Base-by-base conservation (phyloP, 2,113 vertebrate species). In the Microcebus jonahi region DNA sequence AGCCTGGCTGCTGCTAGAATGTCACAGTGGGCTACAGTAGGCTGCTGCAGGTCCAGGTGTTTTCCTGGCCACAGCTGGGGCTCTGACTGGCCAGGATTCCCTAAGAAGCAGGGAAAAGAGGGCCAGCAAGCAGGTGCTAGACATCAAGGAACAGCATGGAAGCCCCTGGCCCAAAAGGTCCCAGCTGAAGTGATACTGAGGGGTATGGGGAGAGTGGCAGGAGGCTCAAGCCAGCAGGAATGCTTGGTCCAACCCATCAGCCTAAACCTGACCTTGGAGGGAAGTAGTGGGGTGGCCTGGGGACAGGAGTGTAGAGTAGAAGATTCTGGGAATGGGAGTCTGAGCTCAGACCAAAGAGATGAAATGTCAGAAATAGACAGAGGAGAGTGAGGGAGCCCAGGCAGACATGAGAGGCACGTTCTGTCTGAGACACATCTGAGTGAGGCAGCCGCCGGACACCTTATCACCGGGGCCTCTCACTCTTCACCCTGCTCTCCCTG, bases 401-500 rank as follows among this genome's bases (percentile, higher is more conserved):
- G 82, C 81, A 76, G 71, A 82, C 29, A 59, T 85, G 88, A 90
- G 63, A 88, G 65, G 20, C 45, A 71, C 84, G 31, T 93, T 88
- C 75, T 92, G 34, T 81, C 82, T 21, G 90, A 86, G 87, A 50
- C 88, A 85, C 88, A 84, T 88, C 96, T 94, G 94, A 96, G 81
- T 6, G 61, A 91, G 85, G 94, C 93, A 88, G 90, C 71, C 21
- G 50, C 18, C 42, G 50, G 57, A n/a, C 81, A 90, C 87, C 96
- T 98, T 98, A 98, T 98, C 98, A 92, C 42, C 34, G 61, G 45
- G 48, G 87, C 75, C 84, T 79, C 95, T 97, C 97, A 97, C 97
- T 97, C 97, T 93, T 97, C 97, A 93, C 97, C 77, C 36, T 0
- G 92, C 97, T 91, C 25, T 1, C 94, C 92, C 95, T 90, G 95